These are phyloP conservation scores for Catalaphyllia jardinei DNA, from an alignment of 64 coral and sea anemone genomes.

Conservation along the genomic window DNA sequence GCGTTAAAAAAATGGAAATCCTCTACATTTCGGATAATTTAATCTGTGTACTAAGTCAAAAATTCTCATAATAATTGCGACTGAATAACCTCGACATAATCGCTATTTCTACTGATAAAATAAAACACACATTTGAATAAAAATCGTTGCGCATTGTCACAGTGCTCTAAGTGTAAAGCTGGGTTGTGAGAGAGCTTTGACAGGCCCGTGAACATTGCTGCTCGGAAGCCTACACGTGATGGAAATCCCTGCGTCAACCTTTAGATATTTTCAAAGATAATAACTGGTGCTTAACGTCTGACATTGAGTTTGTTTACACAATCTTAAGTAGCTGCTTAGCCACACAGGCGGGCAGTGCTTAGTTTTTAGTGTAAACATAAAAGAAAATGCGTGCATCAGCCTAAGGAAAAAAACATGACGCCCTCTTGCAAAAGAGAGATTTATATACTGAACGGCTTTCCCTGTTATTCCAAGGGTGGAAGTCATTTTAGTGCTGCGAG, in stretches of 20 bases:
- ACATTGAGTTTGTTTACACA: background rate
- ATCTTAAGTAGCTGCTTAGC: background rate
- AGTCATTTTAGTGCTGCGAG: background rate
- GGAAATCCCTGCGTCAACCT: background rate
- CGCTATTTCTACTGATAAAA: background rate
- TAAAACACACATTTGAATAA: background rate
- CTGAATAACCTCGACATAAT: background rate
- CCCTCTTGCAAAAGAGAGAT: background rate
- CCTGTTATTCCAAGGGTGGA: background rate
- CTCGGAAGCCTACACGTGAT: background rate
- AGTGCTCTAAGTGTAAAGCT: background rate
- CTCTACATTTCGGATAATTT: too few species aligned
- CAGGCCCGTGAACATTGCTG: background rate
- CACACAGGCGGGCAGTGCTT: background rate
- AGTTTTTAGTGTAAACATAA: background rate
- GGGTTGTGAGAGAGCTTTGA: background rate
- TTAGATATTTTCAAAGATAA: background rate
- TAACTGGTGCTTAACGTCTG: background rate
- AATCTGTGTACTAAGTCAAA: background rate
- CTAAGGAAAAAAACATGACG: background rate
- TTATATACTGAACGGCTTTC: background rate
- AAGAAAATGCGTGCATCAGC: background rate
- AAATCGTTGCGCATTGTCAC: background rate
- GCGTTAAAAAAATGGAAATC: too few species aligned
- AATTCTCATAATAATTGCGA: background rate